Conservation (phyloP, 2,113 vertebrate species). For the Dermatemys mawii region DNA sequence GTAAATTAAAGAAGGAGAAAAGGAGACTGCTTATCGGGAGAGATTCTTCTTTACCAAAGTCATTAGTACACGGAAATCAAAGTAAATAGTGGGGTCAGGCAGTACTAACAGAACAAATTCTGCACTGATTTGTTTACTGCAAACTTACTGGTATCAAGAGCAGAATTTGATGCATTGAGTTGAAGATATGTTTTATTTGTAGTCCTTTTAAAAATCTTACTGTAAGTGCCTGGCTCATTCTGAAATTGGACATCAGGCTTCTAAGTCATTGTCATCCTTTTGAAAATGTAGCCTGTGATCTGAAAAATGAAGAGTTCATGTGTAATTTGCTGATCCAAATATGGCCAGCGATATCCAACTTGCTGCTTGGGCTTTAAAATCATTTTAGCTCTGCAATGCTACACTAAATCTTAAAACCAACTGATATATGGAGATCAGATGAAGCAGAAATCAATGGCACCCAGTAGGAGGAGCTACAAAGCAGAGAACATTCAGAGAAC, state of each 20-base stretch:
- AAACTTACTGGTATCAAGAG: background rate
- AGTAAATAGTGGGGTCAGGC: background rate
- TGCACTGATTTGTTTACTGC: background rate
- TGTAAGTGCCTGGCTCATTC: background rate
- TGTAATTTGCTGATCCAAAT: background rate
- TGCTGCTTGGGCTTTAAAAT: background rate
- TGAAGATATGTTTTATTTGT: background rate
- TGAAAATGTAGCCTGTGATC: background rate
- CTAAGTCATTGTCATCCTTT: background rate
- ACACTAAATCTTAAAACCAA: background rate
- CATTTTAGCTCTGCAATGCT: background rate
- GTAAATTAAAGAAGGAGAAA: background rate
- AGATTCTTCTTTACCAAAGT: background rate
- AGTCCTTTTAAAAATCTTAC: background rate
- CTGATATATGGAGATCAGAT: background rate
- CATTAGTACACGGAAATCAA: background rate
- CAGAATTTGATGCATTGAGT: background rate
- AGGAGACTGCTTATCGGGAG: background rate
- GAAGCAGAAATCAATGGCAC: background rate
- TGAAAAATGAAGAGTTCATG: background rate
- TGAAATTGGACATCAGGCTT: background rate
- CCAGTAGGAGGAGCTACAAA: background rate
- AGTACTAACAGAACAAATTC: background rate
- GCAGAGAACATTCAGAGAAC: background rate
- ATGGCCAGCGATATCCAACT: background rate